phyloP scores from a whole-genome alignment of 2,113 vertebrate genomes.

The Panthera uncia region DNA sequence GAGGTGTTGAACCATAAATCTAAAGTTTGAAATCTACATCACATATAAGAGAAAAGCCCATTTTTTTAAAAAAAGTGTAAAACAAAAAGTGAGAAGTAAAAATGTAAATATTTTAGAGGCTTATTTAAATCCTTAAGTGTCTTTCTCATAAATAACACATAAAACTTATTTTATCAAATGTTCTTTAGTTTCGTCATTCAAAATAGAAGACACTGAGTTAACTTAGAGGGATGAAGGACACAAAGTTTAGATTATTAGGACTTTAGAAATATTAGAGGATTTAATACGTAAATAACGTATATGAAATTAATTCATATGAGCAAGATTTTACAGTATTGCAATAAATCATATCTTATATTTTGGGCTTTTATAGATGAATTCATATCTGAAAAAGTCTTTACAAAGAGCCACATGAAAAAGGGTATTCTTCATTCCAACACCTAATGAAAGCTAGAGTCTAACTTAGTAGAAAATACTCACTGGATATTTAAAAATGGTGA shows the following conservation, averaged over 20 bases:
- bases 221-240: neutral
- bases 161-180: conserved; percentile 83
- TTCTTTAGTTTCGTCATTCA: conserved; percentile 60
- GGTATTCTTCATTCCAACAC: neutral
- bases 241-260: conserved; percentile 24
- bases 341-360: conserved; percentile 35
- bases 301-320: conserved; percentile 25
- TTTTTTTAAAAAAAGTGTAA: conserved; percentile 75
- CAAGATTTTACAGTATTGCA: neutral
- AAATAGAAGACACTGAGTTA: conserved; percentile 47
- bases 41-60: conserved; percentile 83
- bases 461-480: neutral
- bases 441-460: neutral
- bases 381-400: neutral
- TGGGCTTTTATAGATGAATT: neutral
- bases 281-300: neutral
- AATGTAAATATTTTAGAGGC: conserved; percentile 84
- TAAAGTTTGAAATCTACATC: conserved; percentile 85
- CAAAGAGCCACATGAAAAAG: conserved; percentile 11
- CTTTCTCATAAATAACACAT: conserved; percentile 83
- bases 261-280: neutral
- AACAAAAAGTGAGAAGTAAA: conserved; percentile 85
- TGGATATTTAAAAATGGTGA: neutral
- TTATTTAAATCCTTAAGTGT: conserved; percentile 85
- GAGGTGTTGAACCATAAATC: conserved; percentile 90